phyloP scores from a whole-genome alignment of 2,113 vertebrate genomes.

The Brienomyrus brachyistius region DNA sequence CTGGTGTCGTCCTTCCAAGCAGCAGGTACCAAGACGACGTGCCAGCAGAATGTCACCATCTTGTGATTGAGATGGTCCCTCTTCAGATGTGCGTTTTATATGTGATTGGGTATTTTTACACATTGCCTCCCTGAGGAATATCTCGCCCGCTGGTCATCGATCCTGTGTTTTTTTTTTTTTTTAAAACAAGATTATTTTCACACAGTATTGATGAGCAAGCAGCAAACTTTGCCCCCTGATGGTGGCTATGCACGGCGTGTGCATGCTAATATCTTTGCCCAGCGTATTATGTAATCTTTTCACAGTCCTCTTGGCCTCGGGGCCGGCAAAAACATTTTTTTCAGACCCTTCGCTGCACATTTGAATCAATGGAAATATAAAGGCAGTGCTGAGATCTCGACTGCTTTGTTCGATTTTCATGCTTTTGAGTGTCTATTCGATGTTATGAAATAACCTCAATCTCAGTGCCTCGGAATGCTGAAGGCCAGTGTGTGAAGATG shows the following conservation, averaged over 20 bases:
- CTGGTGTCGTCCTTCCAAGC: background rate
- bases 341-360: background rate
- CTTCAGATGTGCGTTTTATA: background rate
- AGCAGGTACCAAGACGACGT: background rate
- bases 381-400: background rate
- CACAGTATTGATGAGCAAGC: background rate
- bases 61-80: background rate
- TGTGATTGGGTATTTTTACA: background rate
- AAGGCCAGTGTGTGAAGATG: background rate
- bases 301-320: background rate
- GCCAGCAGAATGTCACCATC: background rate
- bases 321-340: background rate
- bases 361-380: background rate
- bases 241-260: background rate
- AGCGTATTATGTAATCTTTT: background rate
- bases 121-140: background rate
- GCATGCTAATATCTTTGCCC: background rate
- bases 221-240: conserved; percentile 1
- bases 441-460: background rate
- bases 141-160: background rate
- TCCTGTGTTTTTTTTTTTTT: background rate
- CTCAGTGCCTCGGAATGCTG: background rate
- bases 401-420: background rate
- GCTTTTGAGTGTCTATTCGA: background rate
- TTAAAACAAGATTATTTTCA: background rate